A percentile compares a stretch with the other conserved stretches of the same genome.
Conservation (phyloP, 2,113 vertebrate genomes). For the Shinisaurus crocodilurus region DNA sequence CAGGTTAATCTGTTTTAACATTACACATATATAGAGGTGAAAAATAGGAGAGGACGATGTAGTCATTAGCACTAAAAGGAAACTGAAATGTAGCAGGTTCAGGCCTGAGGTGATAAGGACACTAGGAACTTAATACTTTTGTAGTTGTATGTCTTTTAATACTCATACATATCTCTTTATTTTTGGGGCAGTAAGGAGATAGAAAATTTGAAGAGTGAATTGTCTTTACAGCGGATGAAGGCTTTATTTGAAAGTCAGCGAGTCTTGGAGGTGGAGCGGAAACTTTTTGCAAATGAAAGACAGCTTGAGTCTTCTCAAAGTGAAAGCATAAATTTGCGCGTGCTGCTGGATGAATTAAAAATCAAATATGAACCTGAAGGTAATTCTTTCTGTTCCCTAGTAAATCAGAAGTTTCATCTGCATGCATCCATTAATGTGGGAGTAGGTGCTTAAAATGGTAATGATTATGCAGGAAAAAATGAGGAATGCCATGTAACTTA, state of each 20-base stretch:
- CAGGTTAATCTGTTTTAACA: background rate
- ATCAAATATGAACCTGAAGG: slow-evolving; percentile 93
- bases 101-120: background rate
- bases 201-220: slow-evolving; percentile 85
- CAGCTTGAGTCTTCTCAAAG: slow-evolving; percentile 87
- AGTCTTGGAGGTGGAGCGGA: slow-evolving; percentile 91
- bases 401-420: background rate
- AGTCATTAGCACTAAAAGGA: background rate
- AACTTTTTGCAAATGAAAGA: slow-evolving; percentile 88
- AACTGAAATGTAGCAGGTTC: background rate
- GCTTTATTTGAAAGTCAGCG: slow-evolving; percentile 94
- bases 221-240: slow-evolving; percentile 94
- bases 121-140: background rate
- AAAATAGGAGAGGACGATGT: background rate
- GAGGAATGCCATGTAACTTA: background rate
- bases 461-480: background rate
- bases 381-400: slow-evolving; percentile 55
- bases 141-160: background rate
- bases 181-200: slow-evolving; percentile 83
- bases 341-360: slow-evolving; percentile 88
- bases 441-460: background rate
- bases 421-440: background rate
- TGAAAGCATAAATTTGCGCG: slow-evolving; percentile 89
- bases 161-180: background rate
- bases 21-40: background rate